Evolutionary conservation across 1,140 invertebrate species (phyloP).

Genomic region (Polyergus mexicanus): DNA sequence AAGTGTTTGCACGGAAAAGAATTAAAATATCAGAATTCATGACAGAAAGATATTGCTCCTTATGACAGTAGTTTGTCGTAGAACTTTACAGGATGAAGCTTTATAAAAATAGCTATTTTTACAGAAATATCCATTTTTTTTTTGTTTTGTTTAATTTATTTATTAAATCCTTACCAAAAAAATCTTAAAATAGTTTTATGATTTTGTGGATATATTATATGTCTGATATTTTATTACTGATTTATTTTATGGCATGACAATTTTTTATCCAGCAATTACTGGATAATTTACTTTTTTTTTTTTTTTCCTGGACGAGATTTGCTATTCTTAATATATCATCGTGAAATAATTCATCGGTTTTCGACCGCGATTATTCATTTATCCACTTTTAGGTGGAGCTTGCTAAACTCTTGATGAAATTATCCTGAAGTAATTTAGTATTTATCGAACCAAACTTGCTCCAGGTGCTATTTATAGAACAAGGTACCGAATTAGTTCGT

Average conservation of each 20-base stretch:
- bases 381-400: background rate
- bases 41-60: background rate
- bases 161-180: background rate
- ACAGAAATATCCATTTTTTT: background rate
- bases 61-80: background rate
- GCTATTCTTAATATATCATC: background rate
- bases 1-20: background rate
- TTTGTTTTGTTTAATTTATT: too few species aligned
- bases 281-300: conserved; percentile 3
- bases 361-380: background rate
- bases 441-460: conserved; percentile 28
- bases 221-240: background rate
- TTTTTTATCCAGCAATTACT: background rate
- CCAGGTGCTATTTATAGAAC: conserved; percentile 22
- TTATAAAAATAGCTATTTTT: background rate
- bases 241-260: background rate
- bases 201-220: background rate
- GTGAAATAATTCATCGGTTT: background rate
- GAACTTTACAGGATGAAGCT: background rate
- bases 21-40: background rate
- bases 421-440: conserved; percentile 6
- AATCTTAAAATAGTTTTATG: background rate
- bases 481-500: background rate
- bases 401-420: background rate
- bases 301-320: background rate